Conservation (phyloP, 2,113 vertebrate species). For the Ameiurus melas region DNA sequence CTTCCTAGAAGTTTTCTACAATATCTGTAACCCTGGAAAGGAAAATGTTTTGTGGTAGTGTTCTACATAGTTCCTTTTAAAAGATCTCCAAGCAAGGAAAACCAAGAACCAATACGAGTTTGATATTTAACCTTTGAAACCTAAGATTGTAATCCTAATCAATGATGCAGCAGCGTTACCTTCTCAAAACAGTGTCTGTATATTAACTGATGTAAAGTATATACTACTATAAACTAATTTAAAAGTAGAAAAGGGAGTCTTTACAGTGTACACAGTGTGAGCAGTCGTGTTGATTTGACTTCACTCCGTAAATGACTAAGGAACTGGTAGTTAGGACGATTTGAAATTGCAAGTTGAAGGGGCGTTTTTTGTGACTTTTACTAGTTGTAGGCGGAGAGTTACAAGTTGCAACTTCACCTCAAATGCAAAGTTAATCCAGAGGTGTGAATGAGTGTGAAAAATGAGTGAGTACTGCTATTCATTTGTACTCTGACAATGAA, state of each 20-base stretch:
- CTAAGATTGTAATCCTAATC: too few relatives aligned
- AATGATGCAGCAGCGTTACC: not conserved
- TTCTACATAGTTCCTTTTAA: not conserved
- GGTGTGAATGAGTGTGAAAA: not conserved
- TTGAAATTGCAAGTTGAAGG: not conserved
- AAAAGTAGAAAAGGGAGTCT: not conserved
- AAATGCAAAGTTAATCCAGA: not conserved
- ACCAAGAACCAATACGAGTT: not conserved
- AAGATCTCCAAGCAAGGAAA: not conserved
- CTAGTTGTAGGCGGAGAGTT: not conserved
- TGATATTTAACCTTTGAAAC: not conserved
- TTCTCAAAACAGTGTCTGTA: too few relatives aligned
- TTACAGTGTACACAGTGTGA: not conserved
- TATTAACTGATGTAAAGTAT: not conserved
- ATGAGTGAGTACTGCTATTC: too few relatives aligned
- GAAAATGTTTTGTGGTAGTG: not conserved
- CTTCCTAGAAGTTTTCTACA: not conserved
- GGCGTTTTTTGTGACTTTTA: not conserved
- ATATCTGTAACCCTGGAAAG: not conserved
- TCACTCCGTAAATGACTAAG: not conserved
- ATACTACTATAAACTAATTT: not conserved
- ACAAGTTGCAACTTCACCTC: not conserved
- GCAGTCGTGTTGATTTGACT: not conserved
- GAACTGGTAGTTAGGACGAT: not conserved
- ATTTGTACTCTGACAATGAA: too few relatives aligned